Conservation (phyloP, 2,113 vertebrate genomes). For the Eira barbara region DNA sequence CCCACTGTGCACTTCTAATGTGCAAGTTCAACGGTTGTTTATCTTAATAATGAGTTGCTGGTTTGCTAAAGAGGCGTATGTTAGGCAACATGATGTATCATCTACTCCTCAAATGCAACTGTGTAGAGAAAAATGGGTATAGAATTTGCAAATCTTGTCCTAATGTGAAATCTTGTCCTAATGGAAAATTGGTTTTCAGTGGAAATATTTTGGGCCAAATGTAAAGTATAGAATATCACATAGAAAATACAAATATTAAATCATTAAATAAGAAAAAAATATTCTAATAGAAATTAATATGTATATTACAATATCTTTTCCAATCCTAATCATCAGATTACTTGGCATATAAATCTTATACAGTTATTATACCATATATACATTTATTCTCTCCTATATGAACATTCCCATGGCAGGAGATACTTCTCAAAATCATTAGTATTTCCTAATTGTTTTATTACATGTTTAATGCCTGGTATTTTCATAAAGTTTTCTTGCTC, state of each 20-base stretch:
- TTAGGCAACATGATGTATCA: background rate
- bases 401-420: background rate
- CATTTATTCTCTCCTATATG: background rate
- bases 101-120: background rate
- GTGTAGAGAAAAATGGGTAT: background rate
- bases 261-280: background rate
- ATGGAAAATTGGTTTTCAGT: background rate
- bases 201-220: background rate
- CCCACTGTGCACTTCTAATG: background rate
- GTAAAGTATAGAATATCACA: background rate
- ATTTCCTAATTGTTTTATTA: background rate
- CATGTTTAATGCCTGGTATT: background rate
- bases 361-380: background rate
- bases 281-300: background rate
- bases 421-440: background rate
- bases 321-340: background rate
- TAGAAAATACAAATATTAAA: background rate
- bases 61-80: background rate
- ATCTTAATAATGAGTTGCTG: slow-evolving; percentile 26
- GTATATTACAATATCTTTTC: background rate
- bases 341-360: background rate
- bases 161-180: background rate
- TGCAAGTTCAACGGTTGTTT: background rate
- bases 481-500: background rate
- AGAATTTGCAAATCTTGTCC: background rate